Base-by-base conservation (phyloP, 1,140 invertebrate genomes). In the Geopemphigus sp. region DNA sequence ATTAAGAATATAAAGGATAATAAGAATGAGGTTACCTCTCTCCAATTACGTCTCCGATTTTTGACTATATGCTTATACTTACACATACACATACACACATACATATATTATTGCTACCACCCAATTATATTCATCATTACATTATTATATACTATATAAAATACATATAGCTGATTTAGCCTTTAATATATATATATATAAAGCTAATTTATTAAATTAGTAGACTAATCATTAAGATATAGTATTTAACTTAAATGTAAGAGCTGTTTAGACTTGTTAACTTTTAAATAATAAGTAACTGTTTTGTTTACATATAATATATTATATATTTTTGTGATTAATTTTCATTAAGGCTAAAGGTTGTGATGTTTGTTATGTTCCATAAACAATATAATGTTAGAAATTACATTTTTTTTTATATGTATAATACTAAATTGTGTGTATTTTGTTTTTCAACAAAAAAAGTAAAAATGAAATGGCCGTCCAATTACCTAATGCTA, bases 311-410 rank as follows among this genome's bases (percentile, higher is more conserved):
- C 32, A 76, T 78, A 61, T 45, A n/a, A 32, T 54, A 72, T 53
- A 24, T 70, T 72, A 57, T 76, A 22, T 76, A 61, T 61, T 61
- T 78, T 63, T 59, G 57, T 78, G 74, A 78, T 78, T 78, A 17
- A 78, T 78, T 61, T 63, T 26, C 32, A 47, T 61, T 78, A 78
- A 78, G 74, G 57, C 74, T 78, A 78, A 78, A 63, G 74, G 74
- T 78, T 78, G 74, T 78, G 74, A 78, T 78, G 74, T 78, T 78
- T 63, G 74, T 78, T 78, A 76, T 76, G 73, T 76, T 76, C 73
- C 73, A 61, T 59, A 56, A 59, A 45, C 8, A 39, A 39, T 39
- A 39, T 39, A 39, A 39, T 50, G 68, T 14, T 72, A 53, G n/a
- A 54, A 50, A 50, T 47, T 61, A 50, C 39, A 63, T 47, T 45